Evolutionary conservation across 2,113 vertebrate genomes (phyloP).

Genomic region (Hyperopisus bebe): DNA sequence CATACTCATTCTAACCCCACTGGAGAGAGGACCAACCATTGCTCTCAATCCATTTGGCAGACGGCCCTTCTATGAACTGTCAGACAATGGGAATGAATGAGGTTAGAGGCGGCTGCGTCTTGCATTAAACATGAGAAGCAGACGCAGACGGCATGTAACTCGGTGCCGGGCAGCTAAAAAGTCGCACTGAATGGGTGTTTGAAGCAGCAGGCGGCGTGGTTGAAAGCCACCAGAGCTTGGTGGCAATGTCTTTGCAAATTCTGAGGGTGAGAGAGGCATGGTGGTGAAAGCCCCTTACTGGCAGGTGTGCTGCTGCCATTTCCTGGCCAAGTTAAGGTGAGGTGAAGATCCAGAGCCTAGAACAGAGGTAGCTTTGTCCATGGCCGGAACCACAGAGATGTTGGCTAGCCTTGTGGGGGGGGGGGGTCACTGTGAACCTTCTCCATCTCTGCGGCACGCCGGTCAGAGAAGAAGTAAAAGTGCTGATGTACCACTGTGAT

Average conservation of each 20-base stretch:
- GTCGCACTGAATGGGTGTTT: conserved; percentile 33
- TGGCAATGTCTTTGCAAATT: conserved; percentile 38
- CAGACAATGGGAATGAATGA: conserved; percentile 36
- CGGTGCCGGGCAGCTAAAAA: not conserved
- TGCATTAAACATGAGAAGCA: conserved; percentile 47
- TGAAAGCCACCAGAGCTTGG: conserved; percentile 15
- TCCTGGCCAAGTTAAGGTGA: conserved; percentile 31
- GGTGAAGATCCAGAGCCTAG: conserved; percentile 28
- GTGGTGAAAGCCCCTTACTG: conserved; percentile 27
- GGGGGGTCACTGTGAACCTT: not conserved
- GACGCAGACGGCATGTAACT: conserved; percentile 30
- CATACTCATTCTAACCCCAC: conserved; percentile 11
- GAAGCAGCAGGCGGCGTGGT: conserved; percentile 20
- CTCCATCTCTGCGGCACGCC: not conserved
- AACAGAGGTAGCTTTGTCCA: conserved; percentile 50
- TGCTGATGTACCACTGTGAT: conserved; percentile 23
- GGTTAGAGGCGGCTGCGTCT: conserved; percentile 24
- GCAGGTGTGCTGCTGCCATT: conserved; percentile 26
- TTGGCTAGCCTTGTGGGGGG: conserved; percentile 27
- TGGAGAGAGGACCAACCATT: conserved; percentile 11
- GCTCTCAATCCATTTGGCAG: conserved; percentile 30
- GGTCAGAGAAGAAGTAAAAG: not conserved
- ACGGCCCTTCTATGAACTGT: conserved; percentile 33
- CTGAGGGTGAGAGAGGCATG: conserved; percentile 27
- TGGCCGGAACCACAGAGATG: conserved; percentile 6